phyloP scores from a whole-genome alignment of 2,797 vertebrate genomes.

The Vipera latastei region DNA sequence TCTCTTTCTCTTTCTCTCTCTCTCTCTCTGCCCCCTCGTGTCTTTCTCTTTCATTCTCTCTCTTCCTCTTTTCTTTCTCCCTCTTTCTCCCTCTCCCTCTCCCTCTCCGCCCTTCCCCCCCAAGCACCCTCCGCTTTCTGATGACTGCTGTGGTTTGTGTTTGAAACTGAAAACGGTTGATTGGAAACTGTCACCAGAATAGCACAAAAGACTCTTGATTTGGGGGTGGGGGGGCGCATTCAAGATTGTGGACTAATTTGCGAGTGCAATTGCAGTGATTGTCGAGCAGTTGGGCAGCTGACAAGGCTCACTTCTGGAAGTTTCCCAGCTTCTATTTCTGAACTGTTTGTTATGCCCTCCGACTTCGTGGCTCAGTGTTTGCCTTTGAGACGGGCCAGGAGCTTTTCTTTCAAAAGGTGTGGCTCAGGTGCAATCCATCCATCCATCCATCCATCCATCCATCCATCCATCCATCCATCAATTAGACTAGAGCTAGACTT shows the following conservation, averaged over 20 bases:
- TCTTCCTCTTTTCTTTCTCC: background rate
- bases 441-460: no score
- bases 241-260: conserved; percentile 47
- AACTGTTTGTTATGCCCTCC: background rate
- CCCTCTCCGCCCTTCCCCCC: background rate
- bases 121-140: conserved; percentile 43
- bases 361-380: background rate
- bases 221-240: conserved; percentile 35
- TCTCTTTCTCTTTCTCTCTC: no score
- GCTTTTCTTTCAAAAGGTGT: background rate
- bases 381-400: background rate
- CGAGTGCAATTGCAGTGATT: conserved; percentile 57
- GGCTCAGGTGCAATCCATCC: no score
- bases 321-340: conserved; percentile 7
- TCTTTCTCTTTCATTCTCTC: background rate
- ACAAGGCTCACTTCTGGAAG: conserved; percentile 34
- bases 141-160: conserved; percentile 59
- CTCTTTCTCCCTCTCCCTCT: background rate
- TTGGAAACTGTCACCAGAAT: conserved; percentile 46
- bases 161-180: conserved; percentile 55
- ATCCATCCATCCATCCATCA: no score
- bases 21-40: background rate
- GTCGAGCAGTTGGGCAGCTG: conserved; percentile 48
- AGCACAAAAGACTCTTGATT: conserved; percentile 65
- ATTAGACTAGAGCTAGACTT: no score